Base-by-base conservation (phyloP, 2,113 vertebrate species). In the Rhynchomys soricoides region DNA sequence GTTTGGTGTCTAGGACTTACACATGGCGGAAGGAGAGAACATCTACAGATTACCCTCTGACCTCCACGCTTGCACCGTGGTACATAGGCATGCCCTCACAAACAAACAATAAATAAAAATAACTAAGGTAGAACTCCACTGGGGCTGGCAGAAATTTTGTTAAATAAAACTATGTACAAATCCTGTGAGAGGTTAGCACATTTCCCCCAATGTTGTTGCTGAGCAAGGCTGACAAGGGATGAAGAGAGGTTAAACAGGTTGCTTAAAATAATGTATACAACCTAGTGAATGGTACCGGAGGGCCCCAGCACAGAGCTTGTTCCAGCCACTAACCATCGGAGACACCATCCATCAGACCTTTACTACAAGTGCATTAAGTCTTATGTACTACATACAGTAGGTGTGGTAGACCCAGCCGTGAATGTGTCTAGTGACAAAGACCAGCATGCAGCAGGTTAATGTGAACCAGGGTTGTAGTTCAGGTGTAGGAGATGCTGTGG, bases 211-310 rank as follows among this genome's bases (percentile, higher is more conserved):
- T 83, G 55, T 73, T 74, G 48, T 85, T 75, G n/a, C n/a, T 34
- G 48, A 78, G 87, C 22, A 48, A 62, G 52, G 75, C 70, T 94
- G 87, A 55, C 34, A 50, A 29, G 82, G 29, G 82, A 11, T 73
- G 48, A 21, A 81, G 77, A 95, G 50, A 93, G 74, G 22, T 94
- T 52, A 43, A 89, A 31, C n/a, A 70, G 68, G 66, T 85, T 95
- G 83, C 50, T 57, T 45, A 57, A 34, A 91, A 26, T 86, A 73
- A 45, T 31, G 5, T 2, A 78, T 40, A 31, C 26, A 45, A 3
- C 77, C 79, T 50, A 31, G 50, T 7, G 1, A 59, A 37, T 82
- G 89, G 31, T 43, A 29, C 45, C 50, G 73, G 43, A 83, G 45
- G n/a, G 8, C 50, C 66, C 77, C 66, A 8, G 31, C 50, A 16